Percentiles rank a stretch among this genome's conserved stretches.
These are phyloP conservation scores for Dissostichus mawsoni DNA, from an alignment of 2,113 vertebrate species.

Conservation along the genomic window DNA sequence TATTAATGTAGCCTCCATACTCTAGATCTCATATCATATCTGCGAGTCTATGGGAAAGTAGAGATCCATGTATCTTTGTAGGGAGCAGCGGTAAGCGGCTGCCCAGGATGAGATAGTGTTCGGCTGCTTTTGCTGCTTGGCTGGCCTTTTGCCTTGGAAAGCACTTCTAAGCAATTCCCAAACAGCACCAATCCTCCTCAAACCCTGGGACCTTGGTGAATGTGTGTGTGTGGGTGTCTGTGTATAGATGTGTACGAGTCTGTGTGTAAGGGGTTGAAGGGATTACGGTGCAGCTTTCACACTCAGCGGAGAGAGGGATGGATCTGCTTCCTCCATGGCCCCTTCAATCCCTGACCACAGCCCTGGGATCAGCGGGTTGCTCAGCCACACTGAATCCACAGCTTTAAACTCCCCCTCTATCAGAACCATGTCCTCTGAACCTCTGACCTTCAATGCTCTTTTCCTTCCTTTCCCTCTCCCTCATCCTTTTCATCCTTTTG, in stretches of 20 bases:
- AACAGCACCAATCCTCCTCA: constrained; percentile 78
- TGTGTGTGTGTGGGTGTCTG: constrained; percentile 30
- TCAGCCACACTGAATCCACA: constrained; percentile 68
- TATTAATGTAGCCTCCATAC: neutral
- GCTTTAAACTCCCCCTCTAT: constrained; percentile 66
- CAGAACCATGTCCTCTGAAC: constrained; percentile 58
- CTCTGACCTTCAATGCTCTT: constrained; percentile 64
- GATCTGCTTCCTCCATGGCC: constrained; percentile 64
- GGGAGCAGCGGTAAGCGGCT: constrained; percentile 49
- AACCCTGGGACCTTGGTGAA: constrained; percentile 58
- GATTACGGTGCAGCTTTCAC: constrained; percentile 78
- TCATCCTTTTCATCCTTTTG: constrained; percentile 54
- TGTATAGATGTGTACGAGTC: constrained; percentile 33
- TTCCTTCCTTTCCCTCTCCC: constrained; percentile 28
- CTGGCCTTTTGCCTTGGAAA: constrained; percentile 73
- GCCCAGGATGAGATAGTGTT: constrained; percentile 53
- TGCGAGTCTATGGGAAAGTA: constrained; percentile 7
- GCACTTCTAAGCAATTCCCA: constrained; percentile 80
- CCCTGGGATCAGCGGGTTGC: constrained; percentile 71
- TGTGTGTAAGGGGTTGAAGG: constrained; percentile 63
- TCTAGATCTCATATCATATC: constrained; percentile 20
- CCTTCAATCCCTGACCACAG: constrained; percentile 70
- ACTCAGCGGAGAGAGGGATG: constrained; percentile 74
- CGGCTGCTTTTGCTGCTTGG: constrained; percentile 55
- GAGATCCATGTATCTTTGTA: constrained; percentile 31